Evolutionary conservation across 2,888 invertebrate species (phyloP), one percentile per base, ranked within the genome.

Genomic region (Tetragonula carbonaria): DNA sequence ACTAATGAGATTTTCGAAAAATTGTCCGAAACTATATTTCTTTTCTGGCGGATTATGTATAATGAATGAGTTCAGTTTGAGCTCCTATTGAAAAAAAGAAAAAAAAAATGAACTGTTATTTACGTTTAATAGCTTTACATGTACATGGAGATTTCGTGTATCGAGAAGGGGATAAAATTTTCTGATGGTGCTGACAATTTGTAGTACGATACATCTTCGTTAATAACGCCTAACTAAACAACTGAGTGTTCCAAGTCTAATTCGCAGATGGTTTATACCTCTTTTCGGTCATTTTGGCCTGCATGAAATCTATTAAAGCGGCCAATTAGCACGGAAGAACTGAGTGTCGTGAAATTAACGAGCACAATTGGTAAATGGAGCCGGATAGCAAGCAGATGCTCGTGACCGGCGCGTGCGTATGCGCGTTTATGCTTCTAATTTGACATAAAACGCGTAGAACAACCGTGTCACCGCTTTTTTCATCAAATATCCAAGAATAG

Each of bases 321-420:
- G 45, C 74, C 83, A 89, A 87, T 89, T 89, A 89, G 76, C 86
- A 55, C 82, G 78, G 73, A 87, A 86, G 57, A 87, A 86, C 80
- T 66, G 75, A 71, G 79, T 79, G 82, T 83, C 80, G 86, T 80
- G 80, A 86, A 84, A 88, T 89, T 90, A 89, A 89, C 89, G 67
- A 89, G 90, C 82, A 68, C 90, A 89, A 89, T 90, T 89, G 90
- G 78, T 80, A 75, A 85, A 80, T 80, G 51, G 82, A 84, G 67
- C 78, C 82, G 88, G 76, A 88, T 88, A 90, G 85, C 73, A 68
- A 77, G 83, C 90, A 90, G 88, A 89, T 89, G 89, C 84, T 88
- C 76, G 70, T 21, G 51, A 53, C 74, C 77, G 23, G 72, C 53
- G 77, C 65, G 59, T 70, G 76, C 59, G 55, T 76, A 79, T 63